Conservation (phyloP, 2,113 vertebrate genomes). For the Callipepla squamata region DNA sequence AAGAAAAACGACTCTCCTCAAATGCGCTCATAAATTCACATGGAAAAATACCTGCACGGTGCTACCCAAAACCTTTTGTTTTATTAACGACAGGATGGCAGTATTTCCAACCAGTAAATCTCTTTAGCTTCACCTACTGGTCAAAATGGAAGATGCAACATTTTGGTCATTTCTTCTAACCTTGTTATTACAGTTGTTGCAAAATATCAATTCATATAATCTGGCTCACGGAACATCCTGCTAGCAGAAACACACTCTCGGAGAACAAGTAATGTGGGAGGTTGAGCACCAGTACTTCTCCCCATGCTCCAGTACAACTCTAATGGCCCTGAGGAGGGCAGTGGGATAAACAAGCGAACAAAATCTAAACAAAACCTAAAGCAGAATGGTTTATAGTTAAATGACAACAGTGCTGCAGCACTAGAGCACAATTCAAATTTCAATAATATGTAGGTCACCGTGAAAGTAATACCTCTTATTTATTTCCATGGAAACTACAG, state of each 20-base stretch:
- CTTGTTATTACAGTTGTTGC: not conserved
- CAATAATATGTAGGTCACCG: not conserved
- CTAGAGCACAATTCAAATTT: not conserved
- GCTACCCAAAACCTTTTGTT: not conserved
- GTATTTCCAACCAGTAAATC: not conserved
- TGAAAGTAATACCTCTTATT: not conserved
- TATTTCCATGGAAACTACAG: not conserved
- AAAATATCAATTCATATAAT: not conserved
- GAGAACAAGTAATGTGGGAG: not conserved
- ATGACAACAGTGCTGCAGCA: not conserved
- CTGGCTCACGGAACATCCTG: not conserved
- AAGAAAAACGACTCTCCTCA: conserved; percentile 36
- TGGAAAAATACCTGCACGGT: not conserved
- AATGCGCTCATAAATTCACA: conserved; percentile 31
- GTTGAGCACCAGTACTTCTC: not conserved
- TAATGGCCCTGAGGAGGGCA: not conserved
- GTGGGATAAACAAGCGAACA: not conserved
- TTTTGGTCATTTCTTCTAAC: not conserved
- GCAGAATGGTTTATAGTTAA: not conserved
- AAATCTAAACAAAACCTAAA: not conserved
- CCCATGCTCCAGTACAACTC: not conserved
- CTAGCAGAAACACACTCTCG: not conserved
- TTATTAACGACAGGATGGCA: conserved; percentile 19
- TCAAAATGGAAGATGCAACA: not conserved
- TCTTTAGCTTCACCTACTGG: not conserved